phyloP scores from a whole-genome alignment of 2,797 vertebrate species.

The Pseudochirops corinnae region DNA sequence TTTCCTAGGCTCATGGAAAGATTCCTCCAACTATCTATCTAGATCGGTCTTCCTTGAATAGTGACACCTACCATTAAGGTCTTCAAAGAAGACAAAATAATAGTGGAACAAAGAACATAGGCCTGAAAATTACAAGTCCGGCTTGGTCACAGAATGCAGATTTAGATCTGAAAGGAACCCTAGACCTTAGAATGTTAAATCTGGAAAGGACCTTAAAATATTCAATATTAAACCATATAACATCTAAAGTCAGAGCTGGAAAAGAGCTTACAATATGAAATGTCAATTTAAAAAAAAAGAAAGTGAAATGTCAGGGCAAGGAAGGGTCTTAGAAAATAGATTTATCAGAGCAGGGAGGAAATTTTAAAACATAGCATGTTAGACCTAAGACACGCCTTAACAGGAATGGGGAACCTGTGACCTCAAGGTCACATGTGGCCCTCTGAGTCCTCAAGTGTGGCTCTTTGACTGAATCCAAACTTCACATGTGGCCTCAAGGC shows the following conservation, averaged over 20 bases:
- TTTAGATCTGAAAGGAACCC: not conserved
- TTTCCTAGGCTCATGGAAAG: slow-evolving; percentile 1
- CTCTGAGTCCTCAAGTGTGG: too few species aligned
- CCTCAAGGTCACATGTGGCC: too few species aligned
- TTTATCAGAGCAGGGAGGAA: not conserved
- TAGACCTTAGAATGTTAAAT: not conserved
- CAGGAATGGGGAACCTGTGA: too few species aligned
- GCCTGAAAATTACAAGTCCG: not conserved
- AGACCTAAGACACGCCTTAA: not conserved
- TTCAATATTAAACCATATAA: not conserved
- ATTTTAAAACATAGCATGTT: not conserved
- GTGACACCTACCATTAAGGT: not conserved
- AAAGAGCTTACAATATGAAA: too few species aligned
- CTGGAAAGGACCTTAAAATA: not conserved
- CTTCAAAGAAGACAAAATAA: not conserved
- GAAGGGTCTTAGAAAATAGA: not conserved
- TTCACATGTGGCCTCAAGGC: too few species aligned
- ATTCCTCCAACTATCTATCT: slow-evolving; percentile 33
- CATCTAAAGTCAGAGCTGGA: not conserved
- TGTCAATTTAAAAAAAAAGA: too few species aligned
- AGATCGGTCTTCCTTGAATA: not conserved
- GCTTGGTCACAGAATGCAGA: not conserved
- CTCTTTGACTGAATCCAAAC: too few species aligned
- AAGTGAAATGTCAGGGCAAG: not conserved
- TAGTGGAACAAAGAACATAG: not conserved